These are phyloP conservation scores for Drosophila asahinai DNA, from an alignment of 1,140 invertebrate genomes.

Conservation along the genomic window DNA sequence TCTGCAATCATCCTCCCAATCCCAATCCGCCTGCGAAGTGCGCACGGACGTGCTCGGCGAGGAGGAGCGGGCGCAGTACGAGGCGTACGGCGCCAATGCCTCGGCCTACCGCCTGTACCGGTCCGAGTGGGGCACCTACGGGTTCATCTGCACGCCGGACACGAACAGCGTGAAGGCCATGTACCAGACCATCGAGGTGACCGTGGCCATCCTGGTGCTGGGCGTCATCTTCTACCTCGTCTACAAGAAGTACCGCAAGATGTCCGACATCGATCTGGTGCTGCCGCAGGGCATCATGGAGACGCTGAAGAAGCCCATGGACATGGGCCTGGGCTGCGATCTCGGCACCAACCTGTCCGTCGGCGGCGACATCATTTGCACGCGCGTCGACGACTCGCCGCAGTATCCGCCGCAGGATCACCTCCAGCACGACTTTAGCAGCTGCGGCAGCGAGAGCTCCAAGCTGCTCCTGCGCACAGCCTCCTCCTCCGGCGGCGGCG, in stretches of 20 bases:
- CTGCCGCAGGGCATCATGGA: constrained; percentile 65
- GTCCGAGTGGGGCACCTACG: constrained; percentile 46
- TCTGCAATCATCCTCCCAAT: not conserved
- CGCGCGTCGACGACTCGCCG: constrained; percentile 43
- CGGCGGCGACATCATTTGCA: constrained; percentile 53
- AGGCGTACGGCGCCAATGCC: constrained; percentile 22
- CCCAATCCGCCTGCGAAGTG: constrained; percentile 10
- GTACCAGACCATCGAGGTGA: constrained; percentile 43
- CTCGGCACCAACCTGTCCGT: constrained; percentile 8
- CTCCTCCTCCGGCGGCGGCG: constrained; percentile 27
- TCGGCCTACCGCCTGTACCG: constrained; percentile 43
- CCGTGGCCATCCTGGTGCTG: constrained; percentile 38
- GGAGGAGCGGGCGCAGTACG: constrained; percentile 14
- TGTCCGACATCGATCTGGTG: constrained; percentile 65
- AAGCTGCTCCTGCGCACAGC: constrained; percentile 60
- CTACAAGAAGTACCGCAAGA: constrained; percentile 61
- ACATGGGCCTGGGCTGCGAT: constrained; percentile 27
- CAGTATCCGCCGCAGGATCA: constrained; percentile 51
- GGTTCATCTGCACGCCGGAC: constrained; percentile 61
- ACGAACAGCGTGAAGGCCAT: constrained; percentile 36
- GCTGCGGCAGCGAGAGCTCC: constrained; percentile 67
- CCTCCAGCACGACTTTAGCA: constrained; percentile 62
- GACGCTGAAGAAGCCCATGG: constrained; percentile 55
- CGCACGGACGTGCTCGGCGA: constrained; percentile 13
- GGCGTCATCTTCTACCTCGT: constrained; percentile 24